A percentile compares a stretch with the other conserved stretches of the same genome.
These are phyloP conservation scores for Channa maculata DNA, from an alignment of 2,113 vertebrate species.

Conservation along the genomic window DNA sequence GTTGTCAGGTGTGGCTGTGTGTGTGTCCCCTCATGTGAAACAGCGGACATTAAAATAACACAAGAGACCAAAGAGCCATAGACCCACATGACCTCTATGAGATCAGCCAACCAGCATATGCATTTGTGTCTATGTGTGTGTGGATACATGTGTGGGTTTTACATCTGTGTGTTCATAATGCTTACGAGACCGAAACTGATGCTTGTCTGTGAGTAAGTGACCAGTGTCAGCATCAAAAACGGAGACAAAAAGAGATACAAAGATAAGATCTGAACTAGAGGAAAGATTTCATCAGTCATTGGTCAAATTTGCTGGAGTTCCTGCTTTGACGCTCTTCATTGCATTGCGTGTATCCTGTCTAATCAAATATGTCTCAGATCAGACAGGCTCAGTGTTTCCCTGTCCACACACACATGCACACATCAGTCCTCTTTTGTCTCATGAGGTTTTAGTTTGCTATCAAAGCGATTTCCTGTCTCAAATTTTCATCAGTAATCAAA, in stretches of 20 bases:
- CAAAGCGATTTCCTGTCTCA: conserved; percentile 83
- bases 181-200: conserved; percentile 11
- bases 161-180: conserved; percentile 8
- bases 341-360: conserved; percentile 53
- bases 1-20: conserved; percentile 69
- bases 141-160: background rate
- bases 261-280: conserved; percentile 46
- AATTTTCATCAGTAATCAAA: conserved; percentile 84
- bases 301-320: conserved; percentile 51
- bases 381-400: conserved; percentile 38
- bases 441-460: conserved; percentile 81
- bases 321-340: conserved; percentile 61
- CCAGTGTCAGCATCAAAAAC: background rate
- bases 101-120: conserved; percentile 27
- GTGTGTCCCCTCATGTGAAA: conserved; percentile 69
- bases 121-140: background rate
- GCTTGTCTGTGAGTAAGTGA: background rate
- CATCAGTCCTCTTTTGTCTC: conserved; percentile 64
- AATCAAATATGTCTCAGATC: conserved; percentile 71
- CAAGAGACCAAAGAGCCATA: conserved; percentile 62
- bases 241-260: conserved; percentile 7
- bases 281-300: conserved; percentile 46
- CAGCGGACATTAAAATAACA: conserved; percentile 75
- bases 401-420: conserved; percentile 32
- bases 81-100: conserved; percentile 59